A percentile compares a stretch with the other conserved stretches of the same genome.
These are phyloP conservation scores for Sus scrofa DNA, from an alignment of 2,113 vertebrate species.

Conservation along the genomic window DNA sequence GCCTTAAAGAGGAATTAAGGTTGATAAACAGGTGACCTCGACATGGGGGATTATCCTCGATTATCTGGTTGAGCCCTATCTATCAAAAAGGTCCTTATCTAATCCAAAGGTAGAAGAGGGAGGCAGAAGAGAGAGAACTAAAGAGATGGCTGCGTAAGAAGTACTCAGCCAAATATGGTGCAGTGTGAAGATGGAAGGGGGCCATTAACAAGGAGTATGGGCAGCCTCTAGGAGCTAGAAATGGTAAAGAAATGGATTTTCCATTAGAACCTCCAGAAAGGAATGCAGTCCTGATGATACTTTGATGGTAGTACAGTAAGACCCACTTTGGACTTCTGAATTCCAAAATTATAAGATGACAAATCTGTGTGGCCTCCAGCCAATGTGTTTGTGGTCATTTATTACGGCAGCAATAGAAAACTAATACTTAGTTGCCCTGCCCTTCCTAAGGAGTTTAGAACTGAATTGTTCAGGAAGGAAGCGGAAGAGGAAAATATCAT, in stretches of 20 bases:
- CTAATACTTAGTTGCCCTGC: not conserved
- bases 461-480: not conserved
- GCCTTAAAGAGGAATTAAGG: not conserved
- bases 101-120: not conserved
- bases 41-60: not conserved
- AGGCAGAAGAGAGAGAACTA: not conserved
- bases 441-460: not conserved
- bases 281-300: not conserved
- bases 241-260: not conserved
- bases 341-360: not conserved
- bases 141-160: not conserved
- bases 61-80: not conserved
- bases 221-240: not conserved
- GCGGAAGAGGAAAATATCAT: not conserved
- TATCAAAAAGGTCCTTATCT: not conserved
- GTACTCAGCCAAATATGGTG: not conserved
- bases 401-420: not conserved
- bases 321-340: not conserved
- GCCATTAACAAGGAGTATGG: not conserved
- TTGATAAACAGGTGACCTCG: not conserved
- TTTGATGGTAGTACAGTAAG: not conserved
- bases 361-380: not conserved
- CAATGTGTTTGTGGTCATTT: not conserved
- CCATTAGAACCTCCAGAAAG: not conserved
- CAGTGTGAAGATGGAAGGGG: not conserved